Base-by-base conservation (phyloP, 2,888 invertebrate genomes). In the Melinaea menophilus region DNA sequence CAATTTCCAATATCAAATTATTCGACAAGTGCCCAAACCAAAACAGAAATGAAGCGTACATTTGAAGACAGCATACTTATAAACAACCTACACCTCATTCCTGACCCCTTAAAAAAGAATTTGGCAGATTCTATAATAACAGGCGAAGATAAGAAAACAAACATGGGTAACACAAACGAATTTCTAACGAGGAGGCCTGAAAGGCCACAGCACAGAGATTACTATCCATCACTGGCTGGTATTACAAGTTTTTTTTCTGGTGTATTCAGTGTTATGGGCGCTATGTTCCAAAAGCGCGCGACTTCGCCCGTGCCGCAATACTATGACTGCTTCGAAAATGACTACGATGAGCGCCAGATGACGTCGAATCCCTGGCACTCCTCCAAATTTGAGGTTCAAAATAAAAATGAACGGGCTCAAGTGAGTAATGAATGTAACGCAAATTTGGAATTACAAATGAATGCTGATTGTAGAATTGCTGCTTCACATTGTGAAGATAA, bases 91-190 rank as follows among this genome's bases (percentile, higher is more conserved):
- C 84, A 84, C 66, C 67, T 82, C 2, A 79, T 87, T 60, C 82
- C 86, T 0, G 86, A 88, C 71, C 84, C 86, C 2, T 65, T 90
- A 61, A 82, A 81, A 73, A 89, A 88, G 72, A 88, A 88, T 74
- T 74, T 90, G 56, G 90, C 87, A 1, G 90, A 90, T 62, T 79
- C 84, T 0, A 75, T 87, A 11, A 79, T 81, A 47, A 78, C 76
- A 65, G 71, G 69, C 63, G 72, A 69, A 59, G 69, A 65, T 56
- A 73, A 63, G 61, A 71, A 67, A 37, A 71, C 67, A 62, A 70
- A 66, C 34, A 70, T 67, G 64, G 59, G 65, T 35, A 67, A 68
- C 47, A 68, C 59, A 64, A 70, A 66, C 57, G 69, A 68, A 61
- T 61, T 55, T 46, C 59, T 34, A 59, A 67, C 59, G 35, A 59